Evolutionary conservation across 2,113 vertebrate genomes (phyloP), one percentile per base, ranked within the genome.

Genomic region (Isichthys henryi): DNA sequence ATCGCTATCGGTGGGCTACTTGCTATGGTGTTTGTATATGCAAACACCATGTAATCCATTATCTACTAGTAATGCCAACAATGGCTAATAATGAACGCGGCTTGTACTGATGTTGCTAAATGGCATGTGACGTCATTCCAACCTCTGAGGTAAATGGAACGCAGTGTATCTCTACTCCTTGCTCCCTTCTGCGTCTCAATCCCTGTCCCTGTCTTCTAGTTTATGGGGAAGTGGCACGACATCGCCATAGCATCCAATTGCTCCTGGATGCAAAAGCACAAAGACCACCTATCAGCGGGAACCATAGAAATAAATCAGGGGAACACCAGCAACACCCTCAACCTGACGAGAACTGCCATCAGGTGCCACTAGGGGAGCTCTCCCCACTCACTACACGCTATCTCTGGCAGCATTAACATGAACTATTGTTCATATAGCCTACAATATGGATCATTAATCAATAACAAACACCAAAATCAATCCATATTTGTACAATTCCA

Each of bases 191-290:
- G 7, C 3, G 10, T 27, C 88, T 74, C 13, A 27, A 49, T 45
- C 80, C 15, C 70, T 45, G 31, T 46, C 58, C 49, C 46, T 89
- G 48, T 31, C 10, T 87, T 13, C 35, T 91, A 96, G 96, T 94
- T 96, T 87, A 89, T 96, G 92, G 98, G 98, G 43, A 98, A 97
- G 27, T 99, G 98, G 98, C 96, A 96, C 0, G 96, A 96, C 1
- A 5, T 98, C 0, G 97, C 95, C 0, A n/a, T 95, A 0, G 97
- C 96, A 1, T 96, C 95, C 0, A 96, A 95, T 7, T 97, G 96
- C 90, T 92, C 90, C 0, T 94, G 96, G 93, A 87, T 96, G 90
- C 94, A 93, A 86, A 92, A 89, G 21, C 88, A 96, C 89, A 95
- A 92, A 80, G 90, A 91, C 74, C 94, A 93, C 0, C 90, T 94